Evolutionary conservation across 2,797 vertebrate species (phyloP).

Genomic region (Lepilemur ruficaudatus): DNA sequence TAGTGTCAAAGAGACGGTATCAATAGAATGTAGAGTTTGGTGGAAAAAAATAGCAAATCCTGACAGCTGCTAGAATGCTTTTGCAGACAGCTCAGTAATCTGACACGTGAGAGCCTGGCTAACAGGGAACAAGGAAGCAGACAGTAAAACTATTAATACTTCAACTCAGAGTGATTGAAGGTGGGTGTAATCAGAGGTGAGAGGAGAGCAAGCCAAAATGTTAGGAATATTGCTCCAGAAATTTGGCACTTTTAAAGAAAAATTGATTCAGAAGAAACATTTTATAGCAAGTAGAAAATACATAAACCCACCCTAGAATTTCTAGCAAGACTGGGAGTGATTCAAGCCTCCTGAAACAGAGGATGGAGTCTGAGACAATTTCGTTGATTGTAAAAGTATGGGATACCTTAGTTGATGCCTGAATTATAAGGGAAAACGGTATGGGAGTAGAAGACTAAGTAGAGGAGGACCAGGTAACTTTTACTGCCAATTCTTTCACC

Average conservation of each 20-base stretch:
- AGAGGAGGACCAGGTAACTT: not conserved
- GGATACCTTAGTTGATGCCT: not conserved
- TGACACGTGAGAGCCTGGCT: not conserved
- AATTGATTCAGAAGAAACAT: not conserved
- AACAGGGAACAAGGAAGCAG: not conserved
- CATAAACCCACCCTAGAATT: not conserved
- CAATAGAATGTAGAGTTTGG: not conserved
- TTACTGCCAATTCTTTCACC: not conserved
- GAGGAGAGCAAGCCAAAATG: not conserved
- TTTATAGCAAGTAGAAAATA: not conserved
- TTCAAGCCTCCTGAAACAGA: not conserved
- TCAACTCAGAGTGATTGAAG: not conserved
- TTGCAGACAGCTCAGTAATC: not conserved
- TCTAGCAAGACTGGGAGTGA: not conserved
- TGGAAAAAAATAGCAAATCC: not conserved
- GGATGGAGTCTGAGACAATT: not conserved
- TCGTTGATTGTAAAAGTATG: not conserved
- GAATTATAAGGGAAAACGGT: not conserved
- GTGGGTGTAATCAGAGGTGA: not conserved
- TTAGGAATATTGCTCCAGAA: not conserved
- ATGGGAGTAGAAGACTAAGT: not conserved
- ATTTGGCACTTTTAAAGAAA: not conserved
- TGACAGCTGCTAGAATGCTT: not conserved
- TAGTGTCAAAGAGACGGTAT: not conserved
- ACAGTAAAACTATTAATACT: not conserved